These are phyloP conservation scores for Meles meles DNA, from an alignment of 2,113 vertebrate species.

Conservation along the genomic window DNA sequence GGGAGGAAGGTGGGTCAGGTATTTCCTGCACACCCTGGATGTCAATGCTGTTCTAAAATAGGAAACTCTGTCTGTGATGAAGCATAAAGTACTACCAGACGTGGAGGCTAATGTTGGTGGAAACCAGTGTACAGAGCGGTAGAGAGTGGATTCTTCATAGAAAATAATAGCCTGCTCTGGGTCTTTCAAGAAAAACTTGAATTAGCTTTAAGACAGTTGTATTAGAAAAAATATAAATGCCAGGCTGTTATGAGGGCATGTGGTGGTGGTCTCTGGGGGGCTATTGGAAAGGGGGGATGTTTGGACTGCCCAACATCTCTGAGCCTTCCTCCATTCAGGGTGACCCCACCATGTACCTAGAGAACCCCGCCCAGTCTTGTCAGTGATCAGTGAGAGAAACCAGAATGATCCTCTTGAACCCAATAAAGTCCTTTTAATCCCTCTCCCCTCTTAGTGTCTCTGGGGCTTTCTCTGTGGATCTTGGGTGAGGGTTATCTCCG, in stretches of 20 bases:
- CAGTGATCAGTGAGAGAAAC: neutral
- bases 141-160: neutral
- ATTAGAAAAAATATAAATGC: neutral
- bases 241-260: neutral
- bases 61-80: neutral
- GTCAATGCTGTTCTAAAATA: neutral
- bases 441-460: neutral
- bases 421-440: fast-evolving
- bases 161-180: neutral
- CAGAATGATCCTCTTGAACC: neutral
- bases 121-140: neutral
- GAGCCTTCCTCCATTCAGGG: neutral
- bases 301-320: neutral
- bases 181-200: neutral
- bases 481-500: neutral
- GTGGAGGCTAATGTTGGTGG: neutral
- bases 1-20: neutral
- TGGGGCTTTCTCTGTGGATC: neutral
- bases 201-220: neutral
- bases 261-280: too few species aligned
- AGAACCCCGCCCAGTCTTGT: neutral
- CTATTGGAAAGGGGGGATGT: neutral
- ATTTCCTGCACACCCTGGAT: neutral
- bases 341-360: neutral
- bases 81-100: neutral